A percentile compares a stretch with the other conserved stretches of the same genome.
Evolutionary conservation across 1,140 invertebrate species (phyloP).

Genomic region (Phymorhynchus buccinoides): DNA sequence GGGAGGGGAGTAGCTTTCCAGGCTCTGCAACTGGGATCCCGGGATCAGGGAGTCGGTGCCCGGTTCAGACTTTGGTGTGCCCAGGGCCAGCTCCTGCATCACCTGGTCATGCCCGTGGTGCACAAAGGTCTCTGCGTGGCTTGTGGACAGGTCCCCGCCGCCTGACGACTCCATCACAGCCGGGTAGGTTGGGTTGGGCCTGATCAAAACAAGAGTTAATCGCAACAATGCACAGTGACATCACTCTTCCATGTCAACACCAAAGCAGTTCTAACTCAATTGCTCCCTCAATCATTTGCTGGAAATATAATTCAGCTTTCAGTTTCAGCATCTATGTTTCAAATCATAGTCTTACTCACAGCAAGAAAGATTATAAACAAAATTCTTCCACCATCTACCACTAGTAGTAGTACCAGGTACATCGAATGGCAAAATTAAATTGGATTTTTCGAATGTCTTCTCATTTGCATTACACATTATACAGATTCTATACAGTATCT

Average conservation of each 20-base stretch:
- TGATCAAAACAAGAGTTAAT: neutral
- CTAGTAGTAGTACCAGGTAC: too few relatives aligned
- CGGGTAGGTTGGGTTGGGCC: neutral
- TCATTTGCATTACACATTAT: neutral
- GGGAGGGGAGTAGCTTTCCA: neutral
- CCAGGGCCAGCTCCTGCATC: neutral
- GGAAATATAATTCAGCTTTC: too few relatives aligned
- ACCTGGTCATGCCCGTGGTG: neutral
- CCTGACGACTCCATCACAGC: neutral
- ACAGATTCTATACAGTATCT: neutral
- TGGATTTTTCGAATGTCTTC: neutral
- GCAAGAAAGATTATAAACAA: too few relatives aligned
- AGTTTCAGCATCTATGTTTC: too few relatives aligned
- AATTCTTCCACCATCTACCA: too few relatives aligned
- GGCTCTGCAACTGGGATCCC: neutral
- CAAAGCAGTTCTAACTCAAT: too few relatives aligned
- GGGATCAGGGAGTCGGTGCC: neutral
- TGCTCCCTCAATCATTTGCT: too few relatives aligned
- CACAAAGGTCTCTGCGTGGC: neutral
- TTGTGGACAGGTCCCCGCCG: neutral
- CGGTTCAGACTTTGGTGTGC: neutral
- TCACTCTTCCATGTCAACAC: too few relatives aligned
- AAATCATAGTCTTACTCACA: too few relatives aligned
- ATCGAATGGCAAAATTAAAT: too few relatives aligned
- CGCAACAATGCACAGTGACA: too few relatives aligned